Base-by-base conservation (phyloP, 1,140 invertebrate species). In the Laodelphax striatellus region DNA sequence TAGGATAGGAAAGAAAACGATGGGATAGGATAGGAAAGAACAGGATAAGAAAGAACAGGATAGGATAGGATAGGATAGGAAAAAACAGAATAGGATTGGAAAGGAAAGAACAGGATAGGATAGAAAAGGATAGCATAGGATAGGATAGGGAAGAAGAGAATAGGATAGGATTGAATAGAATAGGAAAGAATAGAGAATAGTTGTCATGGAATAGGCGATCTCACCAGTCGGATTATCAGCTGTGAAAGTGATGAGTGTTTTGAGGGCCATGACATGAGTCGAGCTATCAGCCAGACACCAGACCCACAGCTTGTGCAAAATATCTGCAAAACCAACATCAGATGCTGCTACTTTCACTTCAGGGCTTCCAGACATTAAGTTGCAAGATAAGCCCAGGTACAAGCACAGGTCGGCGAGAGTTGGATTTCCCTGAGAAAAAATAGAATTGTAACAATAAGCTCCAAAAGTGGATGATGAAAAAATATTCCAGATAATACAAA, bases 241-340 rank as follows among this genome's bases (percentile, higher is more conserved):
- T 5, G 79, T 80, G 52, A 76, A 80, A 0, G 77, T 80, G 52
- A 75, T 76, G 14, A 81, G 62, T 60, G 80, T 68, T 65, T 76
- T 76, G 19, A 81, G 67, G n/a, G 70, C 71, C 46, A 70, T 69
- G 5, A 71, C 65, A 0, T 75, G 53, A 9, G 76, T 67, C 52
- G 44, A 63, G 62, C 74, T 75, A 63, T 75, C 73, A n/a, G 73
- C 66, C 13, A 66, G 68, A 58, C 77, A 74, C 77, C 79, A 79
- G 17, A 68, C 67, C 79, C 79, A 80, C 19, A 80, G 63, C 67
- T 81, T 81, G 58, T 80, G 79, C 8, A 79, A 52, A 5, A 76
- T 62, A 65, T 81, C 78, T 8, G 78, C 72, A 14, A 81, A 67
- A 34, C 76, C 76, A 24, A 69, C 65, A 53, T 70, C 65, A 0